A percentile compares a stretch with the other conserved stretches of the same genome.
Evolutionary conservation across 1,140 invertebrate genomes (phyloP).

Genomic region (Episyrphus balteatus): DNA sequence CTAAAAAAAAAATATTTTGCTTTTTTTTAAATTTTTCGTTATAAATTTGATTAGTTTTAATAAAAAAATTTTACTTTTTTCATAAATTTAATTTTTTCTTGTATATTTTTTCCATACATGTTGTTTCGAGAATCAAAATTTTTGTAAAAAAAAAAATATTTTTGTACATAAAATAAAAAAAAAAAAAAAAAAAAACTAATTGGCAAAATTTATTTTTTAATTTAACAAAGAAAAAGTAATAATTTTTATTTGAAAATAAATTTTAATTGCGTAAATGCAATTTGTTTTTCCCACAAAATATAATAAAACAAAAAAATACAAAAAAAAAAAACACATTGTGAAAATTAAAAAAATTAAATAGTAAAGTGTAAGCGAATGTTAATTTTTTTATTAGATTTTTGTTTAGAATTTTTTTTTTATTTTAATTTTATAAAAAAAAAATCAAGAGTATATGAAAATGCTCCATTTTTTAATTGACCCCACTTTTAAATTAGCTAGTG

Average conservation of each 20-base stretch:
- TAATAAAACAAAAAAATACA: too few relatives aligned
- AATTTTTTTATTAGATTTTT: background rate
- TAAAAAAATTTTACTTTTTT: conserved; percentile 12
- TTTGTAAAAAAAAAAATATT: conserved; percentile 4
- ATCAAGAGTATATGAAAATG: background rate
- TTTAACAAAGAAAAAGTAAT: background rate
- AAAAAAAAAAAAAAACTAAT: conserved; percentile 7
- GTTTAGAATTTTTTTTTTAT: background rate
- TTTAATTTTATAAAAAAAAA: too few relatives aligned
- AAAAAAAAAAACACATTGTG: too few relatives aligned
- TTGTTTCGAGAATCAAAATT: conserved; percentile 11
- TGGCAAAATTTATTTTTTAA: background rate
- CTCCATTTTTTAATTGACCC: background rate
- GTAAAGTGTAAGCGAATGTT: too few relatives aligned
- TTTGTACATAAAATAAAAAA: conserved; percentile 9
- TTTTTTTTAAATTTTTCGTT: background rate
- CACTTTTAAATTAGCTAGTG: too few relatives aligned
- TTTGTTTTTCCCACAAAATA: conserved; percentile 21
- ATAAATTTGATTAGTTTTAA: conserved; percentile 3
- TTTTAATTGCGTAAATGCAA: conserved; percentile 35
- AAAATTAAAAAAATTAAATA: too few relatives aligned
- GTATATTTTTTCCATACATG: conserved; percentile 5
- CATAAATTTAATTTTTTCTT: conserved; percentile 3
- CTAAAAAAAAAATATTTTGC: too few relatives aligned
- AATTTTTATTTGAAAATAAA: background rate